phyloP scores from a whole-genome alignment of 1,140 invertebrate species.

The Aphis gossypii region DNA sequence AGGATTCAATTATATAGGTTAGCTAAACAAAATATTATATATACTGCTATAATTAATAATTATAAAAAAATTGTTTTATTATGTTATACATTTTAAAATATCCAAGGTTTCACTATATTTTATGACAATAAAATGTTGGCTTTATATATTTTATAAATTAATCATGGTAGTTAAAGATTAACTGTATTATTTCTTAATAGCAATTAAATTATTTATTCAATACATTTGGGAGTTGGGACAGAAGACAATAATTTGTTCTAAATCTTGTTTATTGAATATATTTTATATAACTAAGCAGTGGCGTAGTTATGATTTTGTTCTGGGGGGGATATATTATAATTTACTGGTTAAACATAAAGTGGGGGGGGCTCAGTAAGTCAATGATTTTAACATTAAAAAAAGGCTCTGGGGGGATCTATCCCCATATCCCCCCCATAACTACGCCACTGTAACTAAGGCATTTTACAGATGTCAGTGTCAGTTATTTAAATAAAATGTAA shows the following conservation, averaged over 20 bases:
- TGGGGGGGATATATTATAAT: too few species aligned
- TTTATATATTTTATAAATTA: neutral
- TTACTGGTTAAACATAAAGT: too few species aligned
- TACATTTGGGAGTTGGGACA: neutral
- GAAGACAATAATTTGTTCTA: neutral
- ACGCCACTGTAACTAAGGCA: too few species aligned
- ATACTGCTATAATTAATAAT: neutral
- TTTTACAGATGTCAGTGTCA: neutral
- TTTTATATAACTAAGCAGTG: neutral
- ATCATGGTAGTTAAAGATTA: neutral
- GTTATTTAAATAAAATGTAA: neutral
- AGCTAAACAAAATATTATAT: too few species aligned
- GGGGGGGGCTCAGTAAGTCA: too few species aligned
- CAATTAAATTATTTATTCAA: neutral
- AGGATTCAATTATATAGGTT: neutral
- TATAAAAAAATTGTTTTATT: neutral
- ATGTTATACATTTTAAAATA: neutral
- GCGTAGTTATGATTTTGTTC: too few species aligned
- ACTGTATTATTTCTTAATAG: neutral
- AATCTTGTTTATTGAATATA: neutral
- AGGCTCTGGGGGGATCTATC: too few species aligned
- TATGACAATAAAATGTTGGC: too few species aligned
- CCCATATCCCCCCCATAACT: too few species aligned
- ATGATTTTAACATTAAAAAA: too few species aligned
- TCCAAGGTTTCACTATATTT: neutral